These are phyloP conservation scores for Acanthochromis polyacanthus DNA, from an alignment of 2,113 vertebrate genomes.

Conservation along the genomic window DNA sequence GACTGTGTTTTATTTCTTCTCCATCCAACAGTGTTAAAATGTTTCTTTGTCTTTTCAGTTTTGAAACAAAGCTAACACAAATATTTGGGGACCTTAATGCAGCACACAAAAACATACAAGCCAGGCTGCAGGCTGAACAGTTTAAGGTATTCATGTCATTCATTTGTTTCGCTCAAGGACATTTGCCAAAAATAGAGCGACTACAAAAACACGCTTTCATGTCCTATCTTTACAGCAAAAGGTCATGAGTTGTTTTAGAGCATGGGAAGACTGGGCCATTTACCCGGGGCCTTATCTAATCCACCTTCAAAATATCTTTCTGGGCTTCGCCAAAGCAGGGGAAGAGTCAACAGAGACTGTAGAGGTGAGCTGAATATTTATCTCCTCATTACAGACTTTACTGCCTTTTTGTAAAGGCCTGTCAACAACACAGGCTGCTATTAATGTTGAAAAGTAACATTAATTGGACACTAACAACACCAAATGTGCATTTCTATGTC, in stretches of 20 bases:
- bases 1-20: not conserved
- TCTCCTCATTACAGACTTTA: not conserved
- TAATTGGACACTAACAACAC: not conserved
- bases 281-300: conserved; percentile 87
- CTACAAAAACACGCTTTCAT: not conserved
- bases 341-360: conserved; percentile 73
- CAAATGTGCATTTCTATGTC: not conserved
- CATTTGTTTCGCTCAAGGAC: not conserved
- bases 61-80: conserved; percentile 84
- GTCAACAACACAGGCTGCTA: not conserved
- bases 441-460: not conserved
- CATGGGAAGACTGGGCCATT: conserved; percentile 89
- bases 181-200: not conserved
- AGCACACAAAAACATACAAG: conserved; percentile 85
- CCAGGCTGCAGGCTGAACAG: conserved; percentile 87
- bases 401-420: not conserved
- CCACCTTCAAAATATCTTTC: conserved; percentile 87
- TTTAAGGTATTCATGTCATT: conserved; percentile 81
- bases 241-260: conserved; percentile 85
- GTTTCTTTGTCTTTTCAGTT: conserved; percentile 72
- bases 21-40: not conserved
- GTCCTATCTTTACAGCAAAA: conserved; percentile 80
- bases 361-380: conserved; percentile 69
- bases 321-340: conserved; percentile 82
- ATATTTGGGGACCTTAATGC: conserved; percentile 86